Conservation (phyloP, 2,888 invertebrate species). For the Hirudinaria manillensis region DNA sequence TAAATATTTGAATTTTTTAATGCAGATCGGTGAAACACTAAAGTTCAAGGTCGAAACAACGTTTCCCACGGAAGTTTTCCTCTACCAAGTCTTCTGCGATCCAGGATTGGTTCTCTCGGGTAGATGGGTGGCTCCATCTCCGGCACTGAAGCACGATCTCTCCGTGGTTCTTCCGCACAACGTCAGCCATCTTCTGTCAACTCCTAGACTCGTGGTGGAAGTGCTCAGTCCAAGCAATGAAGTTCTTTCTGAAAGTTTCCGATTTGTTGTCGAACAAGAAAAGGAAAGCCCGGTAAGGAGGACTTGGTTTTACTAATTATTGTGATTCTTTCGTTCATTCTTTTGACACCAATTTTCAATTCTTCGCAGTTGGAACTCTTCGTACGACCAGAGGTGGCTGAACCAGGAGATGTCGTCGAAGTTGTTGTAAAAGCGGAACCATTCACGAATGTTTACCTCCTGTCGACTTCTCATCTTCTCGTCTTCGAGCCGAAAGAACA, state of each 20-base stretch:
- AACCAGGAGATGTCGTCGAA: neutral
- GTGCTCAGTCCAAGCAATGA: neutral
- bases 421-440: neutral
- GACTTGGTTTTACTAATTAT: neutral
- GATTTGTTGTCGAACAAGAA: neutral
- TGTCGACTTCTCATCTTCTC: neutral
- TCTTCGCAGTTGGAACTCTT: neutral
- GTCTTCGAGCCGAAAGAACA: neutral
- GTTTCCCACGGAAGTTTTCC: neutral
- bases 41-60: neutral
- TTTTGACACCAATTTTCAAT: too few relatives aligned
- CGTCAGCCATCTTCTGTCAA: neutral
- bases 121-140: neutral
- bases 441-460: neutral
- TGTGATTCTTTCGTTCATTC: too few relatives aligned
- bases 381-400: neutral
- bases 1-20: too few relatives aligned
- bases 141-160: neutral
- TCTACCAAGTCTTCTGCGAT: neutral
- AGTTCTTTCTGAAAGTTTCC: neutral
- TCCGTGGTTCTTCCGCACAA: neutral
- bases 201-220: neutral
- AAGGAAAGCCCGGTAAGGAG: neutral
- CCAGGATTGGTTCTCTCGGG: neutral
- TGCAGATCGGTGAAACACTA: conserved; percentile 4